Evolutionary conservation across 2,797 vertebrate species (phyloP).

Genomic region (Benthosema pterotum): DNA sequence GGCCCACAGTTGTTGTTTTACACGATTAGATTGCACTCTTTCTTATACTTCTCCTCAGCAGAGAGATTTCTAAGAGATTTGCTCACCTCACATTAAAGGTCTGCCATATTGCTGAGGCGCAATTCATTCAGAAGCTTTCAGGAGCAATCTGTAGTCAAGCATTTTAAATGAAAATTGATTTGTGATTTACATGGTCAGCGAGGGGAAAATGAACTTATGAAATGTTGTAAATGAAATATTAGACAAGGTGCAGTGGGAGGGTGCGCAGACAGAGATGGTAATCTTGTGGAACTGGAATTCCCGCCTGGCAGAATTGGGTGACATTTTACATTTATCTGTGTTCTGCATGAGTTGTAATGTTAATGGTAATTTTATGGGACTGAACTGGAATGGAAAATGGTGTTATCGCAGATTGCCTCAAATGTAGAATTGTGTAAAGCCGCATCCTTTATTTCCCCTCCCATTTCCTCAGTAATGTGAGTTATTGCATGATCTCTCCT

Average conservation of each 20-base stretch:
- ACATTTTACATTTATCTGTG: slow-evolving; percentile 99
- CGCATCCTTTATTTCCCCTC: slow-evolving; percentile 77
- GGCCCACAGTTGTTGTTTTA: slow-evolving; percentile 65
- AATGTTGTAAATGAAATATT: slow-evolving; percentile 99
- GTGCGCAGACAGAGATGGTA: slow-evolving; percentile 84
- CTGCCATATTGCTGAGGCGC: slow-evolving; percentile 84
- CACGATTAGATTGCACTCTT: slow-evolving; percentile 65
- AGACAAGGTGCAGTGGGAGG: slow-evolving; percentile 87
- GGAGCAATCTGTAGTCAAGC: slow-evolving; percentile 94
- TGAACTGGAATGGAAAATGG: slow-evolving; percentile 96
- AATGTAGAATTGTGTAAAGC: slow-evolving; percentile 93
- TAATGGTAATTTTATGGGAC: slow-evolving; percentile 99
- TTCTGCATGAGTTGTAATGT: slow-evolving; percentile 99
- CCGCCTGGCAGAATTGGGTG: slow-evolving; percentile 96
- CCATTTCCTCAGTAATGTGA: slow-evolving; percentile 89
- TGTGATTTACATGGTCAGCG: slow-evolving; percentile 99
- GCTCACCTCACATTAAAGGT: slow-evolving; percentile 88
- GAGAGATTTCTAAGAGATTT: slow-evolving; percentile 80
- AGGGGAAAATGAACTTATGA: slow-evolving; percentile 99
- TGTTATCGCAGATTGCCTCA: slow-evolving; percentile 96
- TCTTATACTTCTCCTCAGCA: slow-evolving; percentile 25
- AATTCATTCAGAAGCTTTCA: slow-evolving; percentile 88
- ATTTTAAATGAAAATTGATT: slow-evolving; percentile 99
- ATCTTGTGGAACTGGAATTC: slow-evolving; percentile 98
- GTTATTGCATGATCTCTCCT: slow-evolving; percentile 89